phyloP scores from a whole-genome alignment of 2,797 vertebrate genomes.

The Psittacula echo region DNA sequence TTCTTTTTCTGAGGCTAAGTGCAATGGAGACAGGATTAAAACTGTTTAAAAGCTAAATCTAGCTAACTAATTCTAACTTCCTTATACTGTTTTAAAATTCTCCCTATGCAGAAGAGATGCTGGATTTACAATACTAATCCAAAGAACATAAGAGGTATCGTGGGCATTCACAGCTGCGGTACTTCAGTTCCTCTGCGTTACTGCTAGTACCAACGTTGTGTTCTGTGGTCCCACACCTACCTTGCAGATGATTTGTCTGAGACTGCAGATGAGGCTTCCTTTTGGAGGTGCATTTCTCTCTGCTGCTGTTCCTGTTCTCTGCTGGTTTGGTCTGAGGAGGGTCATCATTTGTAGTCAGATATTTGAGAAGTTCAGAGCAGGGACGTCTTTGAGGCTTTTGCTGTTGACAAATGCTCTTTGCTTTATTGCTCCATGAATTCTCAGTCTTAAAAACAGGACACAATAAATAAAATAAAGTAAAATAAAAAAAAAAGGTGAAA shows the following conservation, averaged over 20 bases:
- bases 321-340: constrained; percentile 92
- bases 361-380: constrained; percentile 99
- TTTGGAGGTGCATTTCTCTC: constrained; percentile 93
- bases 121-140: background rate
- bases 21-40: background rate
- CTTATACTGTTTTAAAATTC: background rate
- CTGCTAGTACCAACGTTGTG: background rate
- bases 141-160: background rate
- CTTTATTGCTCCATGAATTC: constrained; percentile 95
- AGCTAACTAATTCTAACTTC: constrained; percentile 20
- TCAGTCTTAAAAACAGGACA: constrained; percentile 86
- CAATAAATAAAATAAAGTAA: constrained; percentile 12
- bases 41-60: background rate
- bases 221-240: constrained; percentile 83
- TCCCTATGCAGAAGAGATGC: background rate
- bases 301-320: constrained; percentile 84
- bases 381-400: constrained; percentile 94
- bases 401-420: constrained; percentile 91
- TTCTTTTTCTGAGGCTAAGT: background rate
- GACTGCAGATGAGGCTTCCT: constrained; percentile 89
- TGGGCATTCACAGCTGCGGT: background rate
- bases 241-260: constrained; percentile 93
- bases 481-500: constrained; percentile 60
- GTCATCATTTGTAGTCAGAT: constrained; percentile 97
- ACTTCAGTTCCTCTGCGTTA: background rate